Base-by-base conservation (phyloP, 2,113 vertebrate genomes). In the Salvelinus alpinus region DNA sequence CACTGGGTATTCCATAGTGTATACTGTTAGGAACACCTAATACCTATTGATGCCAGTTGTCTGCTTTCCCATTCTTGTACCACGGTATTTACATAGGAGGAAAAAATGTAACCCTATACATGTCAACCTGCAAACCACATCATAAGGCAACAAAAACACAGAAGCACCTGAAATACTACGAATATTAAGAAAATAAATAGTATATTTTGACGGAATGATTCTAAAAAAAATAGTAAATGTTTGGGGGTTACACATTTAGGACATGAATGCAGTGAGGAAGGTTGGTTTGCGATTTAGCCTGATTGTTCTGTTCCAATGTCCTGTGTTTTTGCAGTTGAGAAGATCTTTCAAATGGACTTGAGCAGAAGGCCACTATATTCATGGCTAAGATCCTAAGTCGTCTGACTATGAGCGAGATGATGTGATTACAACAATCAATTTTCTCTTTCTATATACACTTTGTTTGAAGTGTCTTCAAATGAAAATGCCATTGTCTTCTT, bases 391-490 rank as follows among this genome's bases (percentile, higher is more conserved):
- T 27, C 16, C 77, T 76, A 77, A 85, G 76, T 71, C 3, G 16
- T 54, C 51, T 70, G 80, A 80, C 65, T 72, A 62, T 66, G 83
- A 83, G 78, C 83, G 85, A 82, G 64, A 72, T 77, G 69, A n/a
- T 81, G 78, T 62, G 66, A 69, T 16, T 66, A 77, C 51, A 80
- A 84, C 72, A 73, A 84, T 86, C 84, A 78, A 84, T 90, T 88
- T 88, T 80, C 82, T 91, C 82, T 72, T 71, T 76, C 76, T 2
- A 62, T 22, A 22, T 22, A 22, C 86, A 81, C 73, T 91, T 88
- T 90, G 88, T 70, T 87, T 88, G 86, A 74, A 72, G 82, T 83
- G 81, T 89, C 84, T 89, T 80, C 74, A 79, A 81, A 82, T 82
- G 68, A 78, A 80, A 80, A 80, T 1, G 65, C 72, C 86, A 84